A percentile compares a stretch with the other conserved stretches of the same genome.
phyloP scores from a whole-genome alignment of 2,888 invertebrate species.

The Drosophila pegasa region DNA sequence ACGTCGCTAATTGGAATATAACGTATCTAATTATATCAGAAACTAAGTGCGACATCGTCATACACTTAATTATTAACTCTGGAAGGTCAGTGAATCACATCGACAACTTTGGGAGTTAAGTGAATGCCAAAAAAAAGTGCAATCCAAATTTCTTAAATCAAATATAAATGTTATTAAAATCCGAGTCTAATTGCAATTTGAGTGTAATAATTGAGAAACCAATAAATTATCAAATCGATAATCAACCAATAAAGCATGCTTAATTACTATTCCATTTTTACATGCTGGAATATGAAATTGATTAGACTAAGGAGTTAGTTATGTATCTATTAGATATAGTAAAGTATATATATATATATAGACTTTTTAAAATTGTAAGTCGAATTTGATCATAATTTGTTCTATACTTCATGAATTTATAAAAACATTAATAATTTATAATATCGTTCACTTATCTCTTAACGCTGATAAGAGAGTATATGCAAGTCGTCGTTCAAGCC shows the following conservation, averaged over 20 bases:
- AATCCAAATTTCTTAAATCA: constrained; percentile 18
- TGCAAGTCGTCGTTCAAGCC: constrained; percentile 2
- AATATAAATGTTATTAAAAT: constrained; percentile 24
- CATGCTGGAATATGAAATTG: too few relatives aligned
- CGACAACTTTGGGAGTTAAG: constrained; percentile 25
- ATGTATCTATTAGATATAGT: too few relatives aligned
- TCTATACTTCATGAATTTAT: neutral
- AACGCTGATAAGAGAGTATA: constrained; percentile 8
- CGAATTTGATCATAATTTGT: neutral
- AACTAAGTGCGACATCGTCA: constrained; percentile 33
- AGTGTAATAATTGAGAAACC: constrained; percentile 20
- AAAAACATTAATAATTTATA: neutral
- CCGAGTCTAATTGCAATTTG: constrained; percentile 7
- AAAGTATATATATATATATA: neutral
- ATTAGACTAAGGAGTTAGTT: neutral
- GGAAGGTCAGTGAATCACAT: constrained; percentile 56
- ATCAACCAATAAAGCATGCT: neutral
- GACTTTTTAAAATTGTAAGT: neutral
- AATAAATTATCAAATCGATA: constrained; percentile 6
- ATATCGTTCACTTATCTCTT: neutral
- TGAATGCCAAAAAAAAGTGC: constrained; percentile 27
- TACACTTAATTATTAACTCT: constrained; percentile 33
- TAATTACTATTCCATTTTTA: neutral
- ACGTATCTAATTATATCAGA: constrained; percentile 71
- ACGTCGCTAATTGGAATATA: constrained; percentile 75